Base-by-base conservation (phyloP, 53 echinoderm and acorn worm species). In the Temnopleurus reevesii region DNA sequence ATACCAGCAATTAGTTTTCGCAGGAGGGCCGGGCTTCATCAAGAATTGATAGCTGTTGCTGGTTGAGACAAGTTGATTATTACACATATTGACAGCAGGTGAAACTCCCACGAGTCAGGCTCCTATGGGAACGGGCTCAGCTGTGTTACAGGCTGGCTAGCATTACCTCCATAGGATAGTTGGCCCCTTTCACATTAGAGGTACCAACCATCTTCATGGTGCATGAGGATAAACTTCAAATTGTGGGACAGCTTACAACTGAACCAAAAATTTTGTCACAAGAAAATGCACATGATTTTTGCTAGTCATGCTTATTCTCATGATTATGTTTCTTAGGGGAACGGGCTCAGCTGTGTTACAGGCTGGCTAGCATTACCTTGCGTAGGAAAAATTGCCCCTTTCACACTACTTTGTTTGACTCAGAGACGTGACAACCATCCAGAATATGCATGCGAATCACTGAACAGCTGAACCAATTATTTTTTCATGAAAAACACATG, bases 111-210 rank as follows among this genome's bases (percentile, higher is more conserved):
- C 51, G 55, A 64, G 71, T 51, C 18, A 19, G 4, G 29, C 66
- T 87, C 88, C 88, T 71, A 49, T 87, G 88, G 53, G 88, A 87
- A 66, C 8, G 28, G 31, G 3, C 49, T 87, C 88, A 87, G 88
- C 88, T 87, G 88, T 53, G 35, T 28, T 19, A 35, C 31, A 63
- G 63, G 57, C 21, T 57, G 3, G 57, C 9, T n/a, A 13, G 71
- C 19, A 63, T 63, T n/a, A 17, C 63, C 18, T 63, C 31, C 63
- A 31, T 18, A 63, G 17, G 63, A 63, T 30, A 31, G 31, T 34
- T 15, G n/a, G n/a, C n/a, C n/a, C n/a, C n/a, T n/a, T n/a, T n/a
- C n/a, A n/a, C n/a, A n/a, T n/a, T n/a, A n/a, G n/a, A n/a, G n/a
- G n/a, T n/a, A n/a, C n/a, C n/a, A n/a, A n/a, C n/a, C n/a, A n/a